Evolutionary conservation across 2,113 vertebrate species (phyloP), one percentile per base, ranked within the genome.

Genomic region (Pipa parva): DNA sequence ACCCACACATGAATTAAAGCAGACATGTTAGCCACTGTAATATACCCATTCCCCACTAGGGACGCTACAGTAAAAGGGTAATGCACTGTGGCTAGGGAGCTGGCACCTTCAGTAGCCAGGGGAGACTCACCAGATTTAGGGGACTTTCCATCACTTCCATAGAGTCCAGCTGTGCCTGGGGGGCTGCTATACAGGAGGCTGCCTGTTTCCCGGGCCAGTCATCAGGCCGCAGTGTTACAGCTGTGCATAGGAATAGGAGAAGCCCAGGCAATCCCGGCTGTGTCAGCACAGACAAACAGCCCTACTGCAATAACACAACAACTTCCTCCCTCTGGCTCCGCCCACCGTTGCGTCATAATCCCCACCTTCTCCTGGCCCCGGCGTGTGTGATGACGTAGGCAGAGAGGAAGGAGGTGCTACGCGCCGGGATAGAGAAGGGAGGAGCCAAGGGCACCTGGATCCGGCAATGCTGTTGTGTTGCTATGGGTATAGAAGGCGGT

Each of bases 81-180:
- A 36, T 36, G 15, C 3, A 2, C 39, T 42, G 39, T 13, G 27
- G 15, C 4, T 22, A 9, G 29, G 29, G 20, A n/a, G n/a, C n/a
- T n/a, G n/a, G n/a, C n/a, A n/a, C n/a, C n/a, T n/a, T n/a, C n/a
- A n/a, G 29, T 9, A 22, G 11, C 0, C 28, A 29, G 72, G 50
- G 65, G 64, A n/a, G n/a, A 85, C 94, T 93, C 84, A 97, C 95
- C 80, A 94, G 88, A 81, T 97, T 97, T 56, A 98, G 92, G 74
- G 95, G 95, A 74, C 93, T 95, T 79, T 97, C 94, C 85, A 91
- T 90, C 72, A 95, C 93, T 84, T 97, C 95, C 95, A 98, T 98
- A 79, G 78, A 82, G 74, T 74, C 80, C 63, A 69, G 29, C n/a
- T n/a, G n/a, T n/a, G n/a, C n/a, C n/a, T n/a, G 62, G 63, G 71